Evolutionary conservation across 1,140 invertebrate genomes (phyloP).

Genomic region (Aphelinus certus): DNA sequence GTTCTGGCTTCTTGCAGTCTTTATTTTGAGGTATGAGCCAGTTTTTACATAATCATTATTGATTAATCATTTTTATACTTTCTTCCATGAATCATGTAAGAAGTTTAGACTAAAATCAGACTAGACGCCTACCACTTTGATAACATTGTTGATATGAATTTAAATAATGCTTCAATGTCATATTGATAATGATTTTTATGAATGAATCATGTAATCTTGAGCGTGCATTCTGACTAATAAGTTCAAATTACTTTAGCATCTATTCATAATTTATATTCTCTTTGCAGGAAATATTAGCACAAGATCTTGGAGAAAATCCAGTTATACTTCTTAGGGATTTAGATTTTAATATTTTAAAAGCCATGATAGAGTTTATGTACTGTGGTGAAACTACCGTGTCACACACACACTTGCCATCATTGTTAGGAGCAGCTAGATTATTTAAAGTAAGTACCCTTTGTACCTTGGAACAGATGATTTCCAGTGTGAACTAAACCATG

Average conservation of each 20-base stretch:
- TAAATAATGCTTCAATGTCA: too few relatives aligned
- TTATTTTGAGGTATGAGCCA: conserved; percentile 68
- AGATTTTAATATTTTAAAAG: conserved; percentile 68
- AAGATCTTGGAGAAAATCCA: conserved; percentile 68
- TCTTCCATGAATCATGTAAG: too few relatives aligned
- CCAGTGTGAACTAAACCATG: not conserved
- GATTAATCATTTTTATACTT: not conserved
- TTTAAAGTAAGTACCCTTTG: conserved; percentile 63
- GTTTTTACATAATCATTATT: not conserved
- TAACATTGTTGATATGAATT: too few relatives aligned
- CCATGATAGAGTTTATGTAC: conserved; percentile 71
- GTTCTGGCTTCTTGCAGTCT: conserved; percentile 72
- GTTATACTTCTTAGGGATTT: conserved; percentile 69
- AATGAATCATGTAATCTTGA: too few relatives aligned
- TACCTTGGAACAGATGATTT: not conserved
- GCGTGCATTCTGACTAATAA: too few relatives aligned
- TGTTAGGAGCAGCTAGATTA: conserved; percentile 66
- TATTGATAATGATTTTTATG: too few relatives aligned
- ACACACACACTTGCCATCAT: conserved; percentile 64
- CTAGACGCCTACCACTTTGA: not conserved
- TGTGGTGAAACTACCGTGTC: conserved; percentile 69
- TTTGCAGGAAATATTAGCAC: conserved; percentile 66
- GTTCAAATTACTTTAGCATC: too few relatives aligned
- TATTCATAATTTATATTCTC: too few relatives aligned
- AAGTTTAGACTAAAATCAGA: not conserved